These are phyloP conservation scores for Acromyrmex heyeri DNA, from an alignment of 1,140 invertebrate species.

Conservation along the genomic window DNA sequence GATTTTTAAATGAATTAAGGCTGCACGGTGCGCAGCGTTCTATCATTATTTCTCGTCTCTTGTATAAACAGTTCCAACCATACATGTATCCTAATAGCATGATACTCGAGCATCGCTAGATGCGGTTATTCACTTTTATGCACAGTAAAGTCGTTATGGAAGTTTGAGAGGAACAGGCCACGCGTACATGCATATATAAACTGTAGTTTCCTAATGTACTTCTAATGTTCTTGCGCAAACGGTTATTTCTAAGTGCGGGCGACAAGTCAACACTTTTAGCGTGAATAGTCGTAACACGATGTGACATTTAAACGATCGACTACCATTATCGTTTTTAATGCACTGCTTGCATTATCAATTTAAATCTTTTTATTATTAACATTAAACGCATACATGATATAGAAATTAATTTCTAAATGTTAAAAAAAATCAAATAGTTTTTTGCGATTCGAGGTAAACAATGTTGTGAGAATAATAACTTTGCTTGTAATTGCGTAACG, in stretches of 20 bases:
- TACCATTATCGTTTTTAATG: neutral
- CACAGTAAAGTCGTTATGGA: conserved; percentile 30
- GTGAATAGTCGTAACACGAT: neutral
- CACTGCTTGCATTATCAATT: neutral
- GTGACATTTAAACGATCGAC: neutral
- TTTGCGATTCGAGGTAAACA: conserved; percentile 14
- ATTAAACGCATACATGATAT: neutral
- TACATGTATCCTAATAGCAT: neutral
- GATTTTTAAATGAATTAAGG: neutral
- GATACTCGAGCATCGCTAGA: conserved; percentile 29
- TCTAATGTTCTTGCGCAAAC: conserved; percentile 53
- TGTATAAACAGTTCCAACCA: conserved; percentile 29
- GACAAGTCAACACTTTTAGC: conserved; percentile 55
- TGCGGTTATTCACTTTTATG: conserved; percentile 48
- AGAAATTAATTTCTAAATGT: neutral
- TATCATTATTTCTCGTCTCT: neutral
- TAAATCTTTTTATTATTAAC: neutral
- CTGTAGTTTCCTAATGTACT: conserved; percentile 50
- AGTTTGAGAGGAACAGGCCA: conserved; percentile 35
- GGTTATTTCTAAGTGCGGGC: conserved; percentile 34
- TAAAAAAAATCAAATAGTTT: neutral
- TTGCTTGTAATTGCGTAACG: conserved; percentile 27
- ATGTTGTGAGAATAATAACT: neutral
- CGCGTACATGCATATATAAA: conserved; percentile 32
- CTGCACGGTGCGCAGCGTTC: neutral